Conservation (phyloP, 2,113 vertebrate species). For the Ia io region DNA sequence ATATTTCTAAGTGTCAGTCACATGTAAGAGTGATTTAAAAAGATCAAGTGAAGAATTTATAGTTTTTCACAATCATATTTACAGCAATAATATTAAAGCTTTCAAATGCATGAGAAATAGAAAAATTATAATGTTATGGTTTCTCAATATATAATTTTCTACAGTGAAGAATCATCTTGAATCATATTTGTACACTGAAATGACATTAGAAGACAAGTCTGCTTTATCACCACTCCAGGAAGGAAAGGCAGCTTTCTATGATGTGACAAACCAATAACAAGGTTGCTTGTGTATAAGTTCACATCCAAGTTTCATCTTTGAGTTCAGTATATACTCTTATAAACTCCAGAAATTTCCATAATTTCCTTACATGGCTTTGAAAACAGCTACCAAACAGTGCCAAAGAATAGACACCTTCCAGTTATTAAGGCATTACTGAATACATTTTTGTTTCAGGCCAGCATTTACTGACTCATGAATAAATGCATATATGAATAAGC, state of each 20-base stretch:
- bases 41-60: slow-evolving; percentile 78
- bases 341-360: neutral
- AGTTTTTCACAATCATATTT: slow-evolving; percentile 74
- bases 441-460: neutral
- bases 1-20: slow-evolving; percentile 80
- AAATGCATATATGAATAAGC: neutral
- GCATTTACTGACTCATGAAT: neutral
- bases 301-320: neutral
- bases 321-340: neutral
- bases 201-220: neutral
- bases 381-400: neutral
- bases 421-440: neutral
- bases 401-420: neutral
- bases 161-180: neutral
- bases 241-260: neutral
- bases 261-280: neutral
- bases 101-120: slow-evolving; percentile 55
- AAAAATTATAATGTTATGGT: slow-evolving; percentile 53
- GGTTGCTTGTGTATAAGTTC: neutral
- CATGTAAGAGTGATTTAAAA: slow-evolving; percentile 80
- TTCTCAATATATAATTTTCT: slow-evolving; percentile 27
- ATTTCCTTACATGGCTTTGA: neutral
- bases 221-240: neutral
- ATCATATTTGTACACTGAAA: rapidly evolving
- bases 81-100: slow-evolving; percentile 68